Percentiles rank a stretch among this genome's conserved stretches.
Conservation (phyloP, 37 sponge, comb jelly and placozoan genomes). For the Cladorhizidae sp. region DNA sequence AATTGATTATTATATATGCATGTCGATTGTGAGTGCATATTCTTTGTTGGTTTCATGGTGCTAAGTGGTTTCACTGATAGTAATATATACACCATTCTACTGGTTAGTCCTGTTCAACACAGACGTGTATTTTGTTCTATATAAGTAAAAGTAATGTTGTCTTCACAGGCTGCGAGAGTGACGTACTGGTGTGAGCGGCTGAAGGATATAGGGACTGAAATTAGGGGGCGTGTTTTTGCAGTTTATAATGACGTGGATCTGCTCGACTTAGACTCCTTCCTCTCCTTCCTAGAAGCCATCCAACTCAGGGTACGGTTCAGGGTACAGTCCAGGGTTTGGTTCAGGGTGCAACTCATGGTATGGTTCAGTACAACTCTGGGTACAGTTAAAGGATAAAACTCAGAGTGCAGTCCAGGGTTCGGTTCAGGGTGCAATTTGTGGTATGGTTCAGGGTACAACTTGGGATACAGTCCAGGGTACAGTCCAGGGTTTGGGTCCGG, state of each 20-base stretch:
- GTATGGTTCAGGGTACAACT: not conserved
- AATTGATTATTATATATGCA: too few species aligned
- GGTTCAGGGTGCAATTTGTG: too few species aligned
- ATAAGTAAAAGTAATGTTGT: not conserved
- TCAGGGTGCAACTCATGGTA: not conserved
- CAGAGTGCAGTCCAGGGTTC: too few species aligned
- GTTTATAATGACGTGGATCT: conserved; percentile 27
- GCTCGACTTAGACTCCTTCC: conserved; percentile 55
- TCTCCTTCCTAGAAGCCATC: conserved; percentile 5
- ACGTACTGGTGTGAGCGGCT: conserved; percentile 34
- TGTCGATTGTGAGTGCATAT: too few species aligned
- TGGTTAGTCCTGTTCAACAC: too few species aligned
- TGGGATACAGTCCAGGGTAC: not conserved
- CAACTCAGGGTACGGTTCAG: not conserved
- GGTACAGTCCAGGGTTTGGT: not conserved
- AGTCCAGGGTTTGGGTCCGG: not conserved
- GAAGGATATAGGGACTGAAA: conserved; percentile 24
- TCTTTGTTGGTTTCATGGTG: too few species aligned
- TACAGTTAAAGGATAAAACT: too few species aligned
- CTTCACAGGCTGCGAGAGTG: conserved; percentile 47
- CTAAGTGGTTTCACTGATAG: too few species aligned
- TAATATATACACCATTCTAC: too few species aligned
- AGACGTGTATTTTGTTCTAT: too few species aligned
- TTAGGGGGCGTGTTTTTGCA: conserved; percentile 39
- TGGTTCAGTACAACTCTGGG: not conserved